phyloP scores from a whole-genome alignment of 2,888 invertebrate species.

The Drosophila putrida region DNA sequence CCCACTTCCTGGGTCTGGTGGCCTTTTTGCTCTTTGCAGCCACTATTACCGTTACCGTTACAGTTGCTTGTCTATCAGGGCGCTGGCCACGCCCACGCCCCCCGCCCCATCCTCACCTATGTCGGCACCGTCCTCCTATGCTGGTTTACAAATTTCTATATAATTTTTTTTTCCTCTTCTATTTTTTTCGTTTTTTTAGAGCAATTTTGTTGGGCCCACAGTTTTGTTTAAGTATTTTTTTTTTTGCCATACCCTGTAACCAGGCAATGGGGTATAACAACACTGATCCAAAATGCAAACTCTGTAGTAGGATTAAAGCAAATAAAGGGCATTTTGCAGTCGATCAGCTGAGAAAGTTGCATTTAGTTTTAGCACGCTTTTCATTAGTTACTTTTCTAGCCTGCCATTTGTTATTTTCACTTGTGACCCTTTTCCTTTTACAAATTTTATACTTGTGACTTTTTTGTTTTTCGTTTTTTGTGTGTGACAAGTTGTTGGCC shows the following conservation, averaged over 20 bases:
- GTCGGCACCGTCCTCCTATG: conserved; percentile 11
- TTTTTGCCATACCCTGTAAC: conserved; percentile 17
- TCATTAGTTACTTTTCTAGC: conserved; percentile 56
- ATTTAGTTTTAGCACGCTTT: conserved; percentile 40
- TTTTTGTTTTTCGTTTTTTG: conserved; percentile 19
- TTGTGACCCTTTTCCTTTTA: conserved; percentile 33
- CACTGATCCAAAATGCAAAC: background rate
- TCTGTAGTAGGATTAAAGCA: too few species aligned
- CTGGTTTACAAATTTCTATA: conserved; percentile 35
- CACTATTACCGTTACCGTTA: background rate
- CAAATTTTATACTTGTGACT: conserved; percentile 25
- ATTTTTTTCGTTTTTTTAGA: conserved; percentile 27
- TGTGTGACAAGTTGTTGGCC: conserved; percentile 46
- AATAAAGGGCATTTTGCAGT: too few species aligned
- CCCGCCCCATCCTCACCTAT: background rate
- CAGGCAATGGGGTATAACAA: background rate
- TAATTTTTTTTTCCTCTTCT: conserved; percentile 21
- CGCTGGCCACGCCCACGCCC: conserved; percentile 8
- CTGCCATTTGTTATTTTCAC: conserved; percentile 49
- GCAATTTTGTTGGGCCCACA: conserved; percentile 27
- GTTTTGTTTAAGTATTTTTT: conserved; percentile 27
- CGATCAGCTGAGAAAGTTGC: background rate
- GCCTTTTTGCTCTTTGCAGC: conserved; percentile 1
- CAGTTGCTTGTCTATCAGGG: conserved; percentile 11
- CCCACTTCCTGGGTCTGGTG: conserved; percentile 59